Percentiles rank a stretch among this genome's conserved stretches.
These are phyloP conservation scores for human (Homo sapiens) DNA, from an alignment of 2,113 vertebrate genomes.

Conservation along the genomic window GRCh38 chr4:80136501-80137000, in stretches of 20 bases:
- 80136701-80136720: not conserved
- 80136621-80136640: not conserved
- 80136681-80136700: not conserved
- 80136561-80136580: not conserved
- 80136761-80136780: not conserved
- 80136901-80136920: not conserved
- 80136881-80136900: not conserved
- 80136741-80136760: not conserved
- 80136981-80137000: slow-evolving; percentile 29
- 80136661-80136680: not conserved
- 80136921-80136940: slow-evolving; percentile 38
- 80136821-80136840: not conserved
- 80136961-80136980: not conserved
- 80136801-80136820: not conserved
- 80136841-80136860: not conserved
- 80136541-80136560: not conserved
- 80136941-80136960: not conserved
- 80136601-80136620: not conserved
- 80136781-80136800: not conserved
- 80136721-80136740: not conserved
- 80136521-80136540: not conserved
- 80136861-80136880: not conserved
- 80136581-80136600: not conserved
- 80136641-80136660: slow-evolving; percentile 22
- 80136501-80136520: not conserved